Conservation (phyloP, 2,797 vertebrate genomes). For the Diceros bicornis region DNA sequence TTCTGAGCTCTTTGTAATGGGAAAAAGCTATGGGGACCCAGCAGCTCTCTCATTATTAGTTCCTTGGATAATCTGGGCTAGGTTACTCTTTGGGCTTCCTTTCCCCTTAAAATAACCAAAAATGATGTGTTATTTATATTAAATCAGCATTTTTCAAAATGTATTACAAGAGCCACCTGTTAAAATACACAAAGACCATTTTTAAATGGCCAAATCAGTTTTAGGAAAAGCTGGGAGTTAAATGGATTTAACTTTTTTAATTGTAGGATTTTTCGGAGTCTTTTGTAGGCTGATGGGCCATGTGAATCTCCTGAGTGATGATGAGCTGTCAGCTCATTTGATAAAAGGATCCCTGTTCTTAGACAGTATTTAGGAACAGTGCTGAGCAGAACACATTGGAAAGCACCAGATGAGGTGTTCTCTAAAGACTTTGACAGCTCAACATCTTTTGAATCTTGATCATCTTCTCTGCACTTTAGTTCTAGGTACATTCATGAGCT, state of each 20-base stretch:
- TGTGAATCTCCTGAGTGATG: not conserved
- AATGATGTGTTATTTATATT: not conserved
- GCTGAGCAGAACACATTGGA: not conserved
- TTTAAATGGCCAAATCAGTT: constrained; percentile 42
- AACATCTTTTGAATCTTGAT: constrained; percentile 57
- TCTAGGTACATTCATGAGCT: constrained; percentile 43
- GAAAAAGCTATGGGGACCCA: not conserved
- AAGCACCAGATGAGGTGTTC: constrained; percentile 24
- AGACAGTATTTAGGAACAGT: not conserved
- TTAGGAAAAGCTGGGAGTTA: not conserved
- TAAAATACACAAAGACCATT: not conserved
- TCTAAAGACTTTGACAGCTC: constrained; percentile 5
- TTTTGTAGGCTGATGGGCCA: not conserved
- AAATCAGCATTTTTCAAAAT: not conserved
- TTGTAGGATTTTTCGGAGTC: not conserved
- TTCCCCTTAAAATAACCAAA: not conserved
- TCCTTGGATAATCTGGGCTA: not conserved
- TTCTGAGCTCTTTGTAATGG: not conserved
- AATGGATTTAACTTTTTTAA: constrained; percentile 47
- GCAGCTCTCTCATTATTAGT: not conserved
- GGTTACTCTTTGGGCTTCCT: not conserved
- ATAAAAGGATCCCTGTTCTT: constrained; percentile 58
- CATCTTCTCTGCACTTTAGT: constrained; percentile 53
- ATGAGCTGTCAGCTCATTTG: not conserved
- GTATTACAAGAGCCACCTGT: not conserved